These are phyloP conservation scores for Triplophysa tibetana DNA, from an alignment of 2,113 vertebrate genomes.

Conservation along the genomic window DNA sequence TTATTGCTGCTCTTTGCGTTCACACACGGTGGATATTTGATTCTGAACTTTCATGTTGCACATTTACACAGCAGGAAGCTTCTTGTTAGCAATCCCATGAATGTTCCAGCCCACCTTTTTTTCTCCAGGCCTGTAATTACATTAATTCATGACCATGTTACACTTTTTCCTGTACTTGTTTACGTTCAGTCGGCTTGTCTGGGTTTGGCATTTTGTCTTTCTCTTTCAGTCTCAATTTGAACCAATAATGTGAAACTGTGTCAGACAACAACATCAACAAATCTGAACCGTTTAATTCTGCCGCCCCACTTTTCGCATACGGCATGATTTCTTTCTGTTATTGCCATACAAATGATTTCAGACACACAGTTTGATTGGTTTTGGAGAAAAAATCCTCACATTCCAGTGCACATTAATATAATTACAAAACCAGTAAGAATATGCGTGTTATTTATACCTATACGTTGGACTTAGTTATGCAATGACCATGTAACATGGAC, in stretches of 20 bases:
- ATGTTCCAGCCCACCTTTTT: conserved; percentile 12
- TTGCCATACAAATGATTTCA: background rate
- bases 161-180: conserved; percentile 6
- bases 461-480: background rate
- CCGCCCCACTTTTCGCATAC: no score
- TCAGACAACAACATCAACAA: background rate
- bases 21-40: background rate
- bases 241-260: background rate
- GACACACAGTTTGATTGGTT: background rate
- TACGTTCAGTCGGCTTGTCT: background rate
- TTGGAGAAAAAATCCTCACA: background rate
- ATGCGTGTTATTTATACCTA: background rate
- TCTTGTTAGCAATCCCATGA: background rate
- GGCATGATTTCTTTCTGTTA: no score
- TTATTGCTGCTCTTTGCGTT: no score
- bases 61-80: background rate
- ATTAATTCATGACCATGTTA: conserved; percentile 16
- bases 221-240: background rate
- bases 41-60: background rate
- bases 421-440: no score
- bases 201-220: conserved; percentile 15
- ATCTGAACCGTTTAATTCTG: background rate
- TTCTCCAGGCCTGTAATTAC: conserved; percentile 26
- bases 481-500: background rate
- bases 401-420: conserved; percentile 1